phyloP scores from a whole-genome alignment of 2,797 vertebrate genomes.

The Xenops minutus region DNA sequence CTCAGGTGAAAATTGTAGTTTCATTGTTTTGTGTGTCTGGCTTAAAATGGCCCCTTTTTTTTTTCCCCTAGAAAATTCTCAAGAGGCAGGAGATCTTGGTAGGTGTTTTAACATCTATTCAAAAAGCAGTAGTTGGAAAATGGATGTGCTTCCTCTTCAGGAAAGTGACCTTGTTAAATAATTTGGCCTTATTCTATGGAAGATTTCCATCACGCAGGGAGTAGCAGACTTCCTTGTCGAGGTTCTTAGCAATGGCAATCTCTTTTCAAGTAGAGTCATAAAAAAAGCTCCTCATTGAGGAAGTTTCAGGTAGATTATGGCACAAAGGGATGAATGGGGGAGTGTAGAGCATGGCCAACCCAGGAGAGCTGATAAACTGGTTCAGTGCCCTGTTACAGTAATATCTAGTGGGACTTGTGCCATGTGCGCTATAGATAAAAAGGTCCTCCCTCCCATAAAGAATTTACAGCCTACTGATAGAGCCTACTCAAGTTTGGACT shows the following conservation, averaged over 20 bases:
- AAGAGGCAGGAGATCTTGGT: not conserved
- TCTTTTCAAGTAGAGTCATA: not conserved
- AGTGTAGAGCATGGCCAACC: not conserved
- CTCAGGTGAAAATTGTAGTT: not conserved
- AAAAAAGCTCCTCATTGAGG: not conserved
- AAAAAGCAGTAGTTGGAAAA: not conserved
- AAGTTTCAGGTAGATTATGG: not conserved
- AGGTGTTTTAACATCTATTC: not conserved
- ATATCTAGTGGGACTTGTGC: not conserved
- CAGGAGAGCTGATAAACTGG: slow-evolving; percentile 5
- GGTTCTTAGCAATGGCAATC: not conserved
- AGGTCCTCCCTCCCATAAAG: not conserved
- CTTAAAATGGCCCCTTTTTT: not conserved
- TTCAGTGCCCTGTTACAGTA: not conserved
- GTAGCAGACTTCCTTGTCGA: not conserved
- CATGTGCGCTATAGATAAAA: not conserved
- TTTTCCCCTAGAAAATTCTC: not conserved
- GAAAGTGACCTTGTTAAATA: not conserved
- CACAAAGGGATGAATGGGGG: not conserved
- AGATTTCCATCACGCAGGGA: not conserved
- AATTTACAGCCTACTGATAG: not conserved
- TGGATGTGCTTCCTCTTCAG: not conserved
- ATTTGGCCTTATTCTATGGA: not conserved
- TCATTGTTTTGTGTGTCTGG: not conserved
- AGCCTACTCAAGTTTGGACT: not conserved